phyloP scores from a whole-genome alignment of 1,140 invertebrate genomes.

The Bemisia tabaci region DNA sequence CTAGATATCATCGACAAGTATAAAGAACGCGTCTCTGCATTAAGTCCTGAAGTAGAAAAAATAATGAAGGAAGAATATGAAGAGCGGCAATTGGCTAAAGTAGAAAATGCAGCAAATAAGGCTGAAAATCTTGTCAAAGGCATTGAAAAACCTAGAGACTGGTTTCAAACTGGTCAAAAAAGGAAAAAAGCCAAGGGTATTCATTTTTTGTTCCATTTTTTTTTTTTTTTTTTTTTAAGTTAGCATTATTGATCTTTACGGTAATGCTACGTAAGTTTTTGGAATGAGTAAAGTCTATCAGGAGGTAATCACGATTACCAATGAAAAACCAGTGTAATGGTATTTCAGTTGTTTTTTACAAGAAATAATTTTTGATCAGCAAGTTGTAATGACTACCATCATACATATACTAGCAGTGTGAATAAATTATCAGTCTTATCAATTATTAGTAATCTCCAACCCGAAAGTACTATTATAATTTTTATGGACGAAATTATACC shows the following conservation, averaged over 20 bases:
- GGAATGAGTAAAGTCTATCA: no score
- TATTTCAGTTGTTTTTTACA: no score
- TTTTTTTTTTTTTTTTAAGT: neutral
- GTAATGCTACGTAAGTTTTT: conserved; percentile 4
- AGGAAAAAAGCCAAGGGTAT: conserved; percentile 60
- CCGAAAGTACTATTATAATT: no score
- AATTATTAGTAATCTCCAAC: no score
- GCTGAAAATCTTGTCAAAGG: conserved; percentile 57
- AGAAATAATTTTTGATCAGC: no score
- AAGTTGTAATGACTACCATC: no score
- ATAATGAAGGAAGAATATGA: conserved; percentile 73
- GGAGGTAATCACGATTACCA: no score
- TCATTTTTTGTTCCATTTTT: conserved; percentile 5
- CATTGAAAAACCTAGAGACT: conserved; percentile 39
- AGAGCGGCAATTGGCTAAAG: conserved; percentile 65
- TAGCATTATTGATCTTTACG: neutral
- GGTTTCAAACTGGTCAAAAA: conserved; percentile 82
- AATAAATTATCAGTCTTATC: no score
- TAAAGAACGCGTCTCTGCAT: conserved; percentile 46
- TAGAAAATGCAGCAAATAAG: conserved; percentile 72
- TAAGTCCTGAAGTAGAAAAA: conserved; percentile 63
- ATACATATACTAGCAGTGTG: no score
- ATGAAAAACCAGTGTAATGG: no score
- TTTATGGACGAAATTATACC: no score
- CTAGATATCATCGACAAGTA: conserved; percentile 78